A percentile compares a stretch with the other conserved stretches of the same genome.
These are phyloP conservation scores for Chiloscyllium punctatum DNA, from an alignment of 2,797 vertebrate species.

Conservation along the genomic window DNA sequence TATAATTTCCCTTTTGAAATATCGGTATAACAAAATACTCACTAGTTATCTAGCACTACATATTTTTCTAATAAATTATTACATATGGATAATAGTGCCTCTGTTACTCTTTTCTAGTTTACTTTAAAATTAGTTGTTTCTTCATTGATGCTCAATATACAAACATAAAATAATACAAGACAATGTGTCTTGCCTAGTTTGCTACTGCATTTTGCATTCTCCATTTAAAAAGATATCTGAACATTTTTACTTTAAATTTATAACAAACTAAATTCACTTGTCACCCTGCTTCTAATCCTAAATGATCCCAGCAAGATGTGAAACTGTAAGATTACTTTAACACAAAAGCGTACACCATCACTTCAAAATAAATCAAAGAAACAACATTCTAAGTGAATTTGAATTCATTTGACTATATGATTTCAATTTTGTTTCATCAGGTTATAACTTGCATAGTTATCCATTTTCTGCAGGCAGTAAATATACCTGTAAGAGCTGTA, in stretches of 20 bases:
- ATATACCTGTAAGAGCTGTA: slow-evolving; percentile 83
- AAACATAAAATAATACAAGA: background rate
- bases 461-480: background rate
- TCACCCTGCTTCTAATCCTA: background rate
- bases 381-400: background rate
- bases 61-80: background rate
- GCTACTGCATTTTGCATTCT: background rate
- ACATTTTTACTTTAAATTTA: background rate
- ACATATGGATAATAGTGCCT: background rate
- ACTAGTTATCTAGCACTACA: background rate
- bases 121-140: background rate
- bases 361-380: slow-evolving; percentile 9
- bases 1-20: background rate
- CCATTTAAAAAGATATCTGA: background rate
- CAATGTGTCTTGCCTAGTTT: background rate
- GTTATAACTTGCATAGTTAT: background rate
- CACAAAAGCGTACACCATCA: background rate
- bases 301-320: background rate
- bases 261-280: background rate
- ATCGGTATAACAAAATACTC: background rate
- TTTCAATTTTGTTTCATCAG: background rate
- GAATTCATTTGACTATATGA: too few species aligned
- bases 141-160: background rate
- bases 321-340: background rate
- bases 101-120: background rate